phyloP scores from a whole-genome alignment of 2,888 invertebrate species.

The Drosophila dives region DNA sequence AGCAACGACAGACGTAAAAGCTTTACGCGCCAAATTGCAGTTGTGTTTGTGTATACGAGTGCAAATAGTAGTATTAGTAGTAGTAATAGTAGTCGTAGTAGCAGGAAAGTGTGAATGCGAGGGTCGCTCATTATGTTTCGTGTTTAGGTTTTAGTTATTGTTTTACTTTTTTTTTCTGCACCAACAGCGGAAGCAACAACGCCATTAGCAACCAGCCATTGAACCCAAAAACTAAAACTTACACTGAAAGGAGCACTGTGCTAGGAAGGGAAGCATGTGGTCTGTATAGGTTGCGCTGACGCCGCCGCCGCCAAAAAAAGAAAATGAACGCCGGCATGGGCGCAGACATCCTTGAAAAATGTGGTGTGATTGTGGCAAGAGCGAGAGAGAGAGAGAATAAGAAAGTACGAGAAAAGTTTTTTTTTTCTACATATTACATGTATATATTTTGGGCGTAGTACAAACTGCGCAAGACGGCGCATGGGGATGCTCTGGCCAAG shows the following conservation, averaged over 20 bases:
- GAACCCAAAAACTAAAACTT: conserved; percentile 40
- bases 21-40: conserved; percentile 54
- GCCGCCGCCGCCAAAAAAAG: conserved; percentile 8
- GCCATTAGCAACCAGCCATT: conserved; percentile 31
- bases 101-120: conserved; percentile 8
- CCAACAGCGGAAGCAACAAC: not conserved
- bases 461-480: conserved; percentile 65
- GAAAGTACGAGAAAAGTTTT: conserved; percentile 14
- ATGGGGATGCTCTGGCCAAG: conserved; percentile 42
- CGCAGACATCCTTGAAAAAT: conserved; percentile 63
- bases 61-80: conserved; percentile 16
- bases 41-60: conserved; percentile 21
- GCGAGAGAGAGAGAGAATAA: not conserved
- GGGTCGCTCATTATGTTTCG: conserved; percentile 11
- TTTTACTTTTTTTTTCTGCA: not conserved
- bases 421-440: conserved; percentile 3
- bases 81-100: conserved; percentile 10
- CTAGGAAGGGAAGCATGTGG: not conserved
- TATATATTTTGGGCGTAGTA: conserved; percentile 51
- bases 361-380: conserved; percentile 37
- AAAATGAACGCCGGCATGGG: conserved; percentile 45
- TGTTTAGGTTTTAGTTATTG: not conserved
- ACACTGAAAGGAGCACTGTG: not conserved
- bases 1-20: conserved; percentile 12
- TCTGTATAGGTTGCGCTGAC: conserved; percentile 1